Percentiles rank a stretch among this genome's conserved stretches.
Conservation (phyloP, 2,888 invertebrate species). For the Lepeophtheirus nordmannii region DNA sequence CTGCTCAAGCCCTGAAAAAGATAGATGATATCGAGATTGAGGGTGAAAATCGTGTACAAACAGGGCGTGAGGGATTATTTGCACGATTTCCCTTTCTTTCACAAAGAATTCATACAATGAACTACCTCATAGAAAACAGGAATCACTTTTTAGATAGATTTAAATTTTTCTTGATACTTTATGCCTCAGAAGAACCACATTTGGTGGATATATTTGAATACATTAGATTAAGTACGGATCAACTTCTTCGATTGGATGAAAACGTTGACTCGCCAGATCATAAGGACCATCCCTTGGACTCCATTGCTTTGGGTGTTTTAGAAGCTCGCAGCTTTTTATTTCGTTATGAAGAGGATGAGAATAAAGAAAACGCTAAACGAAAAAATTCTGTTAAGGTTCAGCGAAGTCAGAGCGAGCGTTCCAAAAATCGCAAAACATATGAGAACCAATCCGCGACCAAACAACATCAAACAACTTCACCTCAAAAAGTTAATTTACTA, state of each 20-base stretch:
- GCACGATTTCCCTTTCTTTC: constrained; percentile 22
- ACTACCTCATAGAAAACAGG: constrained; percentile 19
- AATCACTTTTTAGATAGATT: constrained; percentile 2
- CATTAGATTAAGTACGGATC: constrained; percentile 19
- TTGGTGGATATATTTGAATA: constrained; percentile 23
- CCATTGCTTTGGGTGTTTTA: constrained; percentile 23
- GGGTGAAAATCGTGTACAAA: constrained; percentile 21
- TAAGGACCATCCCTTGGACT: constrained; percentile 21
- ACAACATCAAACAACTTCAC: background rate
- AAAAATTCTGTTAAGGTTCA: constrained; percentile 16
- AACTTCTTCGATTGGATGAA: constrained; percentile 20
- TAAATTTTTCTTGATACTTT: constrained; percentile 3
- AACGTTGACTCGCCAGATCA: constrained; percentile 7
- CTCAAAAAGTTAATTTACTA: background rate
- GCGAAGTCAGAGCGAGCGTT: constrained; percentile 22
- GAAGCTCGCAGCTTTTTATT: constrained; percentile 24
- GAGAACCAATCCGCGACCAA: background rate
- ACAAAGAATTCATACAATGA: constrained; percentile 17
- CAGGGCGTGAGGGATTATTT: constrained; percentile 19
- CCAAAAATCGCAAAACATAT: constrained; percentile 15
- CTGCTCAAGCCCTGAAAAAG: constrained; percentile 3
- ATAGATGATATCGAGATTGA: constrained; percentile 22
- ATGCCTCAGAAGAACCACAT: constrained; percentile 11
- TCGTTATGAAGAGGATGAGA: constrained; percentile 15
- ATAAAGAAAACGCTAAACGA: constrained; percentile 13